Conservation (phyloP, 2,888 invertebrate species). For the Hypselothyrea guttata region DNA sequence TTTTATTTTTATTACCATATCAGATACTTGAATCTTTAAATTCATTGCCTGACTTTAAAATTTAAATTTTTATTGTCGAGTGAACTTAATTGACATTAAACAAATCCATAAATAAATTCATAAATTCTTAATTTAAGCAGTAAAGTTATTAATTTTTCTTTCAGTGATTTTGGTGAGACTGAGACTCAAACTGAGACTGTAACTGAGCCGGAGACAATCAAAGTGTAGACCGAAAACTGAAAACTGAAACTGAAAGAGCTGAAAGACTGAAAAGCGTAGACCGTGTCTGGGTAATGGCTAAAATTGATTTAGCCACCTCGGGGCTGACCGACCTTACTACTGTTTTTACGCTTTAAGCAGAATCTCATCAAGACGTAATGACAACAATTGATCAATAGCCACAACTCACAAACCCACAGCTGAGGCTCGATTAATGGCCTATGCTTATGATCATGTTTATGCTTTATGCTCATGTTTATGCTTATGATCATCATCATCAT, state of each 20-base stretch:
- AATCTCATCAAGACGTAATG: constrained; percentile 80
- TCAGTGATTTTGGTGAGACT: too few species aligned
- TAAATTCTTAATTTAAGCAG: too few species aligned
- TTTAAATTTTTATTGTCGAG: too few species aligned
- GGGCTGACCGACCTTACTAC: constrained; percentile 80
- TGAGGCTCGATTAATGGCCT: constrained; percentile 49
- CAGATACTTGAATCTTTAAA: too few species aligned
- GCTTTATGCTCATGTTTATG: neutral
- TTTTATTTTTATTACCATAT: too few species aligned
- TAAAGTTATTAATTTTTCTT: too few species aligned
- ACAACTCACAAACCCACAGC: too few species aligned
- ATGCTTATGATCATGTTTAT: constrained; percentile 13
- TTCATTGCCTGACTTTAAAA: too few species aligned
- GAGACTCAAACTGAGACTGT: too few species aligned
- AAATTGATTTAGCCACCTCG: constrained; percentile 81
- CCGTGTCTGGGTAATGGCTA: constrained; percentile 56
- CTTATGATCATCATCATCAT: neutral
- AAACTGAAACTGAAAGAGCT: too few species aligned
- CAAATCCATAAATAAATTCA: too few species aligned
- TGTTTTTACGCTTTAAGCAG: constrained; percentile 82
- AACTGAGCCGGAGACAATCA: constrained; percentile 46
- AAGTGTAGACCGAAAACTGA: constrained; percentile 30
- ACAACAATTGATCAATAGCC: constrained; percentile 74
- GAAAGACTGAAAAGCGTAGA: constrained; percentile 8
- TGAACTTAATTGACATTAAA: too few species aligned